Evolutionary conservation across 2,113 vertebrate species (phyloP).

Genomic region (Cacatua alba): DNA sequence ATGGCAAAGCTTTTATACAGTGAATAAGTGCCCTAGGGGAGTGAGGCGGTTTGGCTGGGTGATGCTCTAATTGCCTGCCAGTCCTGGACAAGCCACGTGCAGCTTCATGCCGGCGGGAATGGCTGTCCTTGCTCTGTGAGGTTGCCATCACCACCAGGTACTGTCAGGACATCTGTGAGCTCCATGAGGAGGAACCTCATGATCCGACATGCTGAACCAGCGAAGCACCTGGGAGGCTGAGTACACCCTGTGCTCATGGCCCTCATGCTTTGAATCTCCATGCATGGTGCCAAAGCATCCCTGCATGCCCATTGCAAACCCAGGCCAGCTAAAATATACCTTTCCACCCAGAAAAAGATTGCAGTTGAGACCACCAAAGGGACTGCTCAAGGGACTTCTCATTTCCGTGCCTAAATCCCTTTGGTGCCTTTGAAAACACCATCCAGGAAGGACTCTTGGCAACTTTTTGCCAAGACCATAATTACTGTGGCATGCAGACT

Average conservation of each 20-base stretch:
- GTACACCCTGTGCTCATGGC: rapidly evolving
- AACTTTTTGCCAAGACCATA: background rate
- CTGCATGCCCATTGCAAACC: background rate
- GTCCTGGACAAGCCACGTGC: background rate
- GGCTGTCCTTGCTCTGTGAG: background rate
- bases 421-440: background rate
- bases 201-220: rapidly evolving
- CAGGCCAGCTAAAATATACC: rapidly evolving
- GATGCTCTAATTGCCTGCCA: conserved; percentile 43
- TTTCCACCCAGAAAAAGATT: background rate
- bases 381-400: background rate
- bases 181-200: rapidly evolving
- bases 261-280: rapidly evolving
- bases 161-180: background rate
- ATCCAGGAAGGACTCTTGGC: background rate
- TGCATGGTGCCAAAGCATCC: rapidly evolving
- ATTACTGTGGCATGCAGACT: background rate
- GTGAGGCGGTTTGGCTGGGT: background rate
- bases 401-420: background rate
- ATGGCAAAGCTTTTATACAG: conserved; percentile 40
- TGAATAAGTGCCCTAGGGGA: conserved; percentile 22
- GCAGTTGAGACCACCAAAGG: background rate
- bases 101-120: background rate
- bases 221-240: too few species aligned
- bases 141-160: background rate